These are phyloP conservation scores for Amblyjoppa proteus DNA, from an alignment of 2,888 invertebrate genomes.

Conservation along the genomic window DNA sequence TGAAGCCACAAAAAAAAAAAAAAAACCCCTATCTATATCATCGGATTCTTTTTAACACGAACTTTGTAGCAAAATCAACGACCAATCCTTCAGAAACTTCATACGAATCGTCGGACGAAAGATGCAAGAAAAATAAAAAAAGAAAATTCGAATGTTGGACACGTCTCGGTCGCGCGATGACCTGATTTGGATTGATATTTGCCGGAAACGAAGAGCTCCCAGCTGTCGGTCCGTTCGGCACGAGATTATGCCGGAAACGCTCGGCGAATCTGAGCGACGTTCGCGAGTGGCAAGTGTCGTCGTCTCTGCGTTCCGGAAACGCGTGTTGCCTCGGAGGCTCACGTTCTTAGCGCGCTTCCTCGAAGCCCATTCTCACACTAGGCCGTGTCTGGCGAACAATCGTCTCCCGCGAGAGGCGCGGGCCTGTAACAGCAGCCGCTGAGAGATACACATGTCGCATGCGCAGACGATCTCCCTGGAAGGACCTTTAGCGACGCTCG, in stretches of 20 bases:
- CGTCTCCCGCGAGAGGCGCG: conserved; percentile 15
- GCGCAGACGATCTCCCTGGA: conserved; percentile 10
- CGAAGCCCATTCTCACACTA: conserved; percentile 33
- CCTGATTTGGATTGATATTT: conserved; percentile 42
- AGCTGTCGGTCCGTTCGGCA: neutral
- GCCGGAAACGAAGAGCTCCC: conserved; percentile 50
- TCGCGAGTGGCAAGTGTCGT: conserved; percentile 22
- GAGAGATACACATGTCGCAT: conserved; percentile 4
- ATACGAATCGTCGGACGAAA: neutral
- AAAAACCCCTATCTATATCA: neutral
- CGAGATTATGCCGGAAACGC: conserved; percentile 59
- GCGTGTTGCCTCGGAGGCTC: conserved; percentile 38
- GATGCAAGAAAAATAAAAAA: neutral
- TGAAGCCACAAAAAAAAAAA: neutral
- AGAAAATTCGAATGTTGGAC: neutral
- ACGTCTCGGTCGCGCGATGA: conserved; percentile 4
- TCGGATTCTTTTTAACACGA: neutral
- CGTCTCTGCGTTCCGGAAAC: conserved; percentile 58
- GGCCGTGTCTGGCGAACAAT: conserved; percentile 5
- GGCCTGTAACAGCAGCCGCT: neutral
- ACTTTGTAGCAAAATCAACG: neutral
- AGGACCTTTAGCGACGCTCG: neutral
- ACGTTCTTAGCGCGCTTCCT: conserved; percentile 51
- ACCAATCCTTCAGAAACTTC: neutral
- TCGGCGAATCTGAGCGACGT: conserved; percentile 56